A percentile compares a stretch with the other conserved stretches of the same genome.
phyloP scores from a whole-genome alignment of 2,797 vertebrate genomes.

The Ctenosaura bakeri region DNA sequence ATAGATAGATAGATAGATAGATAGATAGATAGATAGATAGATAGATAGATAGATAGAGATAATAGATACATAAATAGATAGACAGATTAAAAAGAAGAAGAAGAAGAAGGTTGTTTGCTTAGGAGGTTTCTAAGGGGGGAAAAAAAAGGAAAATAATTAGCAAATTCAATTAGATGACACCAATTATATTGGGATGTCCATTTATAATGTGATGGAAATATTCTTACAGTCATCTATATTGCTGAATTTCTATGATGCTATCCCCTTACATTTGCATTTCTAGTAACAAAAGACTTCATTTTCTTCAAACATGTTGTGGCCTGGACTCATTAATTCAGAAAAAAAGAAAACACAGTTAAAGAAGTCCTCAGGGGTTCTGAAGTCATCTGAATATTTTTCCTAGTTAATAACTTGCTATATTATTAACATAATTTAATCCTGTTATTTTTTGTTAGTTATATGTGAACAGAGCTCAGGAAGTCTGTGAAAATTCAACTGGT shows the following conservation, averaged over 20 bases:
- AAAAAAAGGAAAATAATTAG: conserved; percentile 41
- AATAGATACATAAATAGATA: no score
- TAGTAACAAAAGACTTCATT: conserved; percentile 73
- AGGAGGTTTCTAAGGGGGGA: conserved; percentile 33
- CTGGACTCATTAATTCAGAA: conserved; percentile 76
- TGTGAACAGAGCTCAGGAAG: conserved; percentile 50
- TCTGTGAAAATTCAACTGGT: not conserved
- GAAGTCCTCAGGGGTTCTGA: conserved; percentile 74
- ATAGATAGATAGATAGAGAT: no score
- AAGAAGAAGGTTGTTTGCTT: no score
- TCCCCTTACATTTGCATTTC: conserved; percentile 61
- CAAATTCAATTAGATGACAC: conserved; percentile 60
- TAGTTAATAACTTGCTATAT: conserved; percentile 64
- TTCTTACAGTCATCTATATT: conserved; percentile 43
- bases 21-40: no score
- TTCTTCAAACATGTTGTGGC: conserved; percentile 73
- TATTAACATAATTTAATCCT: conserved; percentile 73
- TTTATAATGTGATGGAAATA: conserved; percentile 54
- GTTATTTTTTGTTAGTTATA: conserved; percentile 59
- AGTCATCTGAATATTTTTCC: conserved; percentile 71
- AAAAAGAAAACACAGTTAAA: conserved; percentile 75
- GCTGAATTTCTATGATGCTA: conserved; percentile 37
- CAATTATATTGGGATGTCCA: conserved; percentile 33
- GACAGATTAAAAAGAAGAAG: no score
- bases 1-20: no score